Evolutionary conservation across 1,140 invertebrate genomes (phyloP).

Genomic region (Zaprionus camerounensis): DNA sequence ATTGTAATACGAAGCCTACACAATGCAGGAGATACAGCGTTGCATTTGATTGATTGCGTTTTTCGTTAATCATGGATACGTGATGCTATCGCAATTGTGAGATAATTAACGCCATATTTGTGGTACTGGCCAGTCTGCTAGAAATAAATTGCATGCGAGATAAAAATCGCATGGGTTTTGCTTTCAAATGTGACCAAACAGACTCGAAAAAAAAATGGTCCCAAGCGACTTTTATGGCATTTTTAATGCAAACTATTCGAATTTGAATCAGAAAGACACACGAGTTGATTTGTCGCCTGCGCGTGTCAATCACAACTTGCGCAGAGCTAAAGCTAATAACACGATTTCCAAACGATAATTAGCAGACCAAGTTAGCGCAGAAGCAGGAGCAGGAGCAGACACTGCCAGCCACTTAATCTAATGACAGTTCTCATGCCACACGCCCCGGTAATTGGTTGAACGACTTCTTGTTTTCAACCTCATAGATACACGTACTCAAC

Average conservation of each 20-base stretch:
- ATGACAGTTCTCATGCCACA: constrained; percentile 69
- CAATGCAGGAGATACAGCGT: constrained; percentile 64
- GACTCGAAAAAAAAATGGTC: constrained; percentile 43
- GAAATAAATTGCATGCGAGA: constrained; percentile 78
- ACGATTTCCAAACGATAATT: constrained; percentile 79
- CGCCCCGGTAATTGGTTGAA: constrained; percentile 69
- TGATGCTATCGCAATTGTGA: constrained; percentile 78
- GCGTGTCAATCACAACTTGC: constrained; percentile 70
- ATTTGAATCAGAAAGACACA: constrained; percentile 69
- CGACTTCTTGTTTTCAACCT: constrained; percentile 73
- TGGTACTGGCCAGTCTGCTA: constrained; percentile 32
- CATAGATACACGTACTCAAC: constrained; percentile 13
- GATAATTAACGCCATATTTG: constrained; percentile 82
- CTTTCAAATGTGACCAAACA: constrained; percentile 46
- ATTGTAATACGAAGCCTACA: constrained; percentile 50
- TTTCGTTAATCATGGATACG: constrained; percentile 76
- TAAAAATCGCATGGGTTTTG: constrained; percentile 59
- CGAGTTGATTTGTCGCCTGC: constrained; percentile 77
- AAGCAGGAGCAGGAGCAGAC: constrained; percentile 6
- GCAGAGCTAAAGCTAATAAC: constrained; percentile 54
- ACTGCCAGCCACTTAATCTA: constrained; percentile 76
- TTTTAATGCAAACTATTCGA: constrained; percentile 78
- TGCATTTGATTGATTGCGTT: constrained; percentile 74
- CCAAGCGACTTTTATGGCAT: constrained; percentile 64
- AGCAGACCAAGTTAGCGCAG: constrained; percentile 31